A percentile compares a stretch with the other conserved stretches of the same genome.
Evolutionary conservation across 2,113 vertebrate genomes (phyloP).

Genomic region (Leptobrachium ailaonicum): DNA sequence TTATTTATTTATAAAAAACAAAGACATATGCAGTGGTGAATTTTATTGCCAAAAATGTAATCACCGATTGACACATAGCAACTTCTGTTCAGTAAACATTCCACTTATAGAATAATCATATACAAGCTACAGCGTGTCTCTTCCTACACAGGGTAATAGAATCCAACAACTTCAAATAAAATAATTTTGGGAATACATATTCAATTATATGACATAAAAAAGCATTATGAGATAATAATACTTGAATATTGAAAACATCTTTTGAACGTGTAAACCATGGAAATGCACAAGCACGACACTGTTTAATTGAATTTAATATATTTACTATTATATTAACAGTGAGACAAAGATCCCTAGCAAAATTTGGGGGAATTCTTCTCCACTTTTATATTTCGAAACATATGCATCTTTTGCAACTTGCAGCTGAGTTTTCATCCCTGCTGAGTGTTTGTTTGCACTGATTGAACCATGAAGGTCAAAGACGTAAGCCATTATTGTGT

Average conservation of each 20-base stretch:
- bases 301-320: no score
- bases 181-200: neutral
- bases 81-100: slow-evolving; percentile 45
- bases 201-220: neutral
- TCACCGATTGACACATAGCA: slow-evolving; percentile 40
- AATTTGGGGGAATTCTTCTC: no score
- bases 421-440: no score
- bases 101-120: slow-evolving; percentile 30
- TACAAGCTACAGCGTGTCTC: slow-evolving; percentile 5
- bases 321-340: no score
- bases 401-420: no score
- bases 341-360: no score
- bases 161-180: neutral
- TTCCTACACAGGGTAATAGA: slow-evolving; percentile 19
- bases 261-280: no score
- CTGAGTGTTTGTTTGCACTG: no score
- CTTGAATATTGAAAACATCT: neutral
- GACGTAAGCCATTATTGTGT: no score
- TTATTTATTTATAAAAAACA: slow-evolving; percentile 19
- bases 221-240: neutral
- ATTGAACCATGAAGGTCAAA: no score
- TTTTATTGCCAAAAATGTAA: slow-evolving; percentile 38
- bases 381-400: no score
- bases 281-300: no score
- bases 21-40: slow-evolving; percentile 43